Evolutionary conservation across 2,797 vertebrate species (phyloP), one percentile per base, ranked within the genome.

Genomic region (Sebastes trivittatus): DNA sequence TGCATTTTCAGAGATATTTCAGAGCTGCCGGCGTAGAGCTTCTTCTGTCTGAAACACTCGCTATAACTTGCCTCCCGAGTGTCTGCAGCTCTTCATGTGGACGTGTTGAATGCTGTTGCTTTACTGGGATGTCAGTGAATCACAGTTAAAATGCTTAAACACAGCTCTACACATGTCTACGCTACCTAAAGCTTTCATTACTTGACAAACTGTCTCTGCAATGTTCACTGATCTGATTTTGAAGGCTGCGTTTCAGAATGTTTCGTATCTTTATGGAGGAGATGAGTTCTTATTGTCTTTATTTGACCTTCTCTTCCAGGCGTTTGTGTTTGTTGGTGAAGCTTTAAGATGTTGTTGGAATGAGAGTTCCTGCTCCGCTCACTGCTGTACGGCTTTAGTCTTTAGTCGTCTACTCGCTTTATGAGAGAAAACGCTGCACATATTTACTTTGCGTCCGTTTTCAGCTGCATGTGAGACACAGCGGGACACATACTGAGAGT

Each of bases 1-100:
- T 89, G 55, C 68, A 62, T 81, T 87, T 72, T 36, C 55, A 54
- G 36, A 82, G 14, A 42, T 55, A 46, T 49, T 52, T 74, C 27
- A 9, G 36, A 23, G 23, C 60, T 59, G 23, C 62, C 20, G 5
- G 38, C 49, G 46, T 30, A 29, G 20, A 74, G 74, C 63, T 29
- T 52, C 63, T 29, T 52, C 46, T 55, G 59, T 66, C 27, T 76
- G 29, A 58, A 63, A 59, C 36, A 11, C 36, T 34, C 3, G 14
- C 46, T 63, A 1, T 66, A 77, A 62, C 64, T 36, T 9, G 56
- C 60, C 59, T 75, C 14, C 8, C 11, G 67, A n/a, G 23, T 54
- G 38, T 42, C 62, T 83, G 22, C 5, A 3, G 46, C 7, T 36
- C 52, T 49, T 38, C 14, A 20, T 52, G 58, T n/a, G 54, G 4